These are phyloP conservation scores for Phoxinus phoxinus DNA, from an alignment of 2,113 vertebrate species.

Conservation along the genomic window DNA sequence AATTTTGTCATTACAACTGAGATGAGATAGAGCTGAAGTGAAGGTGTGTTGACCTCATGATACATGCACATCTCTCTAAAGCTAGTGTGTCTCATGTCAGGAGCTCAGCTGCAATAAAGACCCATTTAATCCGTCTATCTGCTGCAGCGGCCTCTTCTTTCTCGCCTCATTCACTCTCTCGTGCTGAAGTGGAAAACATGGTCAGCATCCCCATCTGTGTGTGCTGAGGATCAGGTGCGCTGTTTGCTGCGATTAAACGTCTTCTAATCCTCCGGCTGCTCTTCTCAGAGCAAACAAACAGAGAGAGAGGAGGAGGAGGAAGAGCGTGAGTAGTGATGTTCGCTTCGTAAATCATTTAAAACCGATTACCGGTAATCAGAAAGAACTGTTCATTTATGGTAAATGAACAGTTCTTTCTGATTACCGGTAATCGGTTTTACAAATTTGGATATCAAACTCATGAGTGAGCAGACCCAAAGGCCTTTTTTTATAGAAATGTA, in stretches of 20 bases:
- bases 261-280: constrained; percentile 1
- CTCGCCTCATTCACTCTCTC: constrained; percentile 9
- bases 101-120: constrained; percentile 17
- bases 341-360: neutral
- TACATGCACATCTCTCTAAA: neutral
- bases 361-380: too few species aligned
- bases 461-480: neutral
- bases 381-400: too few species aligned
- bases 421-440: neutral
- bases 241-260: constrained; percentile 22
- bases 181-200: constrained; percentile 19
- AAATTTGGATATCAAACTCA: neutral
- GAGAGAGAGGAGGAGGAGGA: neutral
- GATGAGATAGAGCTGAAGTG: neutral
- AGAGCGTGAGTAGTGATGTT: neutral
- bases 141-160: neutral
- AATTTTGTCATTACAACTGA: neutral
- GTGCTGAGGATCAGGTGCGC: constrained; percentile 25
- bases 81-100: neutral
- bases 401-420: neutral
- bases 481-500: neutral
- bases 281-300: constrained; percentile 21
- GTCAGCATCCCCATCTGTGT: constrained; percentile 31
- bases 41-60: neutral
- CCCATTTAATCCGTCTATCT: neutral